Evolutionary conservation across 2,797 vertebrate species (phyloP).

Genomic region (Muscicapa comitata): DNA sequence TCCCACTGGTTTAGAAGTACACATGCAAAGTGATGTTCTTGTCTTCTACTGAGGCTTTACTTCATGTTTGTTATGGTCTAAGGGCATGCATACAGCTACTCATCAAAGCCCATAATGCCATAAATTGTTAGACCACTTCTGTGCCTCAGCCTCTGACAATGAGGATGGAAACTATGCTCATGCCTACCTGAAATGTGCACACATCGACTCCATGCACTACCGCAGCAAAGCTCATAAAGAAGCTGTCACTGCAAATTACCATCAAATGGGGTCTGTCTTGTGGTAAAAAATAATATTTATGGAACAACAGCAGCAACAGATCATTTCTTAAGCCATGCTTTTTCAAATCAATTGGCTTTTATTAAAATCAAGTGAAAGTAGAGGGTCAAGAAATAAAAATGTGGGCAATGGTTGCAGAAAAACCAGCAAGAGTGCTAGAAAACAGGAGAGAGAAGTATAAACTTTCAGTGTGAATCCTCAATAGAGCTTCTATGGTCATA

Average conservation of each 20-base stretch:
- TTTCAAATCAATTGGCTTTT: conserved; percentile 1
- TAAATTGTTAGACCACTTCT: neutral
- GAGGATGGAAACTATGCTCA: neutral
- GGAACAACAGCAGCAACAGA: neutral
- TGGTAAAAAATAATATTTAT: neutral
- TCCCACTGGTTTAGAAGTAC: neutral
- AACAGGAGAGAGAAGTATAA: neutral
- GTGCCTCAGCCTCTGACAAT: neutral
- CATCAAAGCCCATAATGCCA: neutral
- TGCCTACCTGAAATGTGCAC: neutral
- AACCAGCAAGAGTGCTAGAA: neutral
- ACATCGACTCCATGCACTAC: neutral
- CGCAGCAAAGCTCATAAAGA: neutral
- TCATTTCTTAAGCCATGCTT: neutral
- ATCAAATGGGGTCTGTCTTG: neutral
- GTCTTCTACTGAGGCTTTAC: neutral
- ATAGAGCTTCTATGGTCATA: neutral
- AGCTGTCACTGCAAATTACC: neutral
- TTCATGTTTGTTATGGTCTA: neutral
- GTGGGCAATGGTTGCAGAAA: neutral
- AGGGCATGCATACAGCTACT: neutral
- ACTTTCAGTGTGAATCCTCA: neutral
- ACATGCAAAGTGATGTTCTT: neutral
- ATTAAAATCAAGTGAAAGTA: neutral
- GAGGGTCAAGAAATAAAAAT: neutral